Evolutionary conservation across 2,113 vertebrate genomes (phyloP).

Genomic region (Shinisaurus crocodilurus): DNA sequence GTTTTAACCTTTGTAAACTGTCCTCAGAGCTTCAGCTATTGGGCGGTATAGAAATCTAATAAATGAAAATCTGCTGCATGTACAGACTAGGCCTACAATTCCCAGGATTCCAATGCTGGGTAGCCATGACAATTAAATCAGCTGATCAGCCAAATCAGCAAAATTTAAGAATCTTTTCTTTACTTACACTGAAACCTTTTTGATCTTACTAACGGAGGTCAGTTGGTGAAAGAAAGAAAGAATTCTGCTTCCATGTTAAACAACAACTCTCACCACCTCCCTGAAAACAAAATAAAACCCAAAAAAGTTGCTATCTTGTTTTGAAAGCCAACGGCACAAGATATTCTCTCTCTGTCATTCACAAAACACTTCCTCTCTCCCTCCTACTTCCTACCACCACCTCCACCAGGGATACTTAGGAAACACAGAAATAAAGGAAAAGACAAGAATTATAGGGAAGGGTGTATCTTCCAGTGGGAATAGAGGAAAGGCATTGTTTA

Average conservation of each 20-base stretch:
- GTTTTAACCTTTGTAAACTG: no score
- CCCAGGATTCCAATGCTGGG: not conserved
- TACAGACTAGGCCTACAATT: not conserved
- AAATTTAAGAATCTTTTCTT: not conserved
- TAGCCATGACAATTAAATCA: not conserved
- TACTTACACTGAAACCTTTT: not conserved
- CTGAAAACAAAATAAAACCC: not conserved
- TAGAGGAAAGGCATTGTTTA: not conserved
- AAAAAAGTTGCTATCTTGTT: slow-evolving; percentile 4
- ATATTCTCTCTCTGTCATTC: slow-evolving; percentile 7
- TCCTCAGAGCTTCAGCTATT: no score
- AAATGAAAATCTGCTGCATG: not conserved
- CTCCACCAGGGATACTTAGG: not conserved
- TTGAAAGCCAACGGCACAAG: slow-evolving; percentile 16
- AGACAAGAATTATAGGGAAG: not conserved
- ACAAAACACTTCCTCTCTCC: slow-evolving; percentile 4
- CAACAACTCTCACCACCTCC: not conserved
- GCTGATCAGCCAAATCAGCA: not conserved
- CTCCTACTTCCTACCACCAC: not conserved
- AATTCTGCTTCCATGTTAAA: not conserved
- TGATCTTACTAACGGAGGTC: not conserved
- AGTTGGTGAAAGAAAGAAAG: no score
- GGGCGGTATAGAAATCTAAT: no score
- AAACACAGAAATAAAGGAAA: not conserved
- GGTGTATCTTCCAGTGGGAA: not conserved